These are phyloP conservation scores for Dromococcyx pavoninus DNA, from an alignment of 2,797 vertebrate genomes.

Conservation along the genomic window DNA sequence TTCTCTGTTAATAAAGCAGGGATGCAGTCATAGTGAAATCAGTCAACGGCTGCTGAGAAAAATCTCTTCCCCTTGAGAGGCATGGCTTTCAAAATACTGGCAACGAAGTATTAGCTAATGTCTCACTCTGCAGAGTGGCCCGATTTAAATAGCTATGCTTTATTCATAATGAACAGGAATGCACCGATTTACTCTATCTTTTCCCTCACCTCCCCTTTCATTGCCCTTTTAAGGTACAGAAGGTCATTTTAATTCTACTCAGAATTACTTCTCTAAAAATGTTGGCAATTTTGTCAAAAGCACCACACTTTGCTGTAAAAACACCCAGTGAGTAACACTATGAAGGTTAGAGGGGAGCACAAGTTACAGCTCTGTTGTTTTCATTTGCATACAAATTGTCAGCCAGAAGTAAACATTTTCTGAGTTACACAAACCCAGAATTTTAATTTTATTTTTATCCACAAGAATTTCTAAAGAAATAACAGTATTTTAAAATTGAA, in stretches of 20 bases:
- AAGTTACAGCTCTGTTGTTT: slow-evolving; percentile 22
- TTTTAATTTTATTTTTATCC: neutral
- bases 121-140: neutral
- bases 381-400: slow-evolving; percentile 56
- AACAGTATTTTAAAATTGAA: neutral
- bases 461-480: neutral
- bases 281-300: slow-evolving; percentile 52
- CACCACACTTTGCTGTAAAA: slow-evolving; percentile 9
- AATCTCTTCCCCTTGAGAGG: neutral
- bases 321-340: slow-evolving; percentile 4
- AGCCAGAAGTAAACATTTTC: slow-evolving; percentile 53
- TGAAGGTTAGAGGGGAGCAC: slow-evolving; percentile 10
- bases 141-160: slow-evolving; percentile 15
- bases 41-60: neutral
- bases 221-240: slow-evolving; percentile 20
- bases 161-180: neutral
- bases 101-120: neutral
- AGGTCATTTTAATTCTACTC: slow-evolving; percentile 53
- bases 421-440: slow-evolving; percentile 6
- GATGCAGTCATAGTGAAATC: neutral
- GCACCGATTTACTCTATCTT: neutral
- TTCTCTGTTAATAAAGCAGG: neutral
- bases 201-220: neutral
- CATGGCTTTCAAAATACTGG: neutral
- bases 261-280: slow-evolving; percentile 34